Conservation (phyloP, 2,113 vertebrate genomes). For the Oreochromis aureus region DNA sequence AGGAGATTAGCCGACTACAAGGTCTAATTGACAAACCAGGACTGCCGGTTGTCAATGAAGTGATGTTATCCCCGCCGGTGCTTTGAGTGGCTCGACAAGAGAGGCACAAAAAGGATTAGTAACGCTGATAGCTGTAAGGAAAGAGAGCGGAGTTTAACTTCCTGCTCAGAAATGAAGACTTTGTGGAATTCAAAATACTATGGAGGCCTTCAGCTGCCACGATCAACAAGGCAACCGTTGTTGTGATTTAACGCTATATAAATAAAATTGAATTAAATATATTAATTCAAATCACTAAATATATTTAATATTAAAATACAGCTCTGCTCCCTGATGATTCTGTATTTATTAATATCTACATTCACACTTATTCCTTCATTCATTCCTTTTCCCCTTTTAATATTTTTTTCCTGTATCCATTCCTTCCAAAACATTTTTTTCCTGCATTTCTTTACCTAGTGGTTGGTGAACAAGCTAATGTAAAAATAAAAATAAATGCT, state of each 20-base stretch:
- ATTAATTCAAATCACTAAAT: not conserved
- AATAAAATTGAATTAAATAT: not conserved
- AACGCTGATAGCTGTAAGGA: conserved; percentile 28
- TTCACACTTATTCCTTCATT: not conserved
- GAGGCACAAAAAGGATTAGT: conserved; percentile 57
- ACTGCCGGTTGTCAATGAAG: conserved; percentile 37
- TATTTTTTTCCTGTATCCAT: not conserved
- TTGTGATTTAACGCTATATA: not conserved
- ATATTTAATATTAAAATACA: not conserved
- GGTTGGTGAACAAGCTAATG: not conserved
- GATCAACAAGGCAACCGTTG: not conserved
- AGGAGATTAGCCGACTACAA: conserved; percentile 59
- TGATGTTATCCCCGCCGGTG: conserved; percentile 53
- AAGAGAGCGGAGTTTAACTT: conserved; percentile 24
- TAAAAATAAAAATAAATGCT: not conserved
- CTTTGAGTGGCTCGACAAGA: conserved; percentile 54
- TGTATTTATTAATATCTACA: not conserved
- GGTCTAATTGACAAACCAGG: conserved; percentile 63
- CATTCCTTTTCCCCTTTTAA: not conserved
- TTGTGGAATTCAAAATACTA: not conserved
- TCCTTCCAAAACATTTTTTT: not conserved
- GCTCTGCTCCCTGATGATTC: not conserved
- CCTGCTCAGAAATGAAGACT: conserved; percentile 2
- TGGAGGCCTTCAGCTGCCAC: not conserved
- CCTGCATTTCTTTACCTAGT: not conserved